Evolutionary conservation across 2,888 invertebrate genomes (phyloP).

Genomic region (Amphipoea lucens): DNA sequence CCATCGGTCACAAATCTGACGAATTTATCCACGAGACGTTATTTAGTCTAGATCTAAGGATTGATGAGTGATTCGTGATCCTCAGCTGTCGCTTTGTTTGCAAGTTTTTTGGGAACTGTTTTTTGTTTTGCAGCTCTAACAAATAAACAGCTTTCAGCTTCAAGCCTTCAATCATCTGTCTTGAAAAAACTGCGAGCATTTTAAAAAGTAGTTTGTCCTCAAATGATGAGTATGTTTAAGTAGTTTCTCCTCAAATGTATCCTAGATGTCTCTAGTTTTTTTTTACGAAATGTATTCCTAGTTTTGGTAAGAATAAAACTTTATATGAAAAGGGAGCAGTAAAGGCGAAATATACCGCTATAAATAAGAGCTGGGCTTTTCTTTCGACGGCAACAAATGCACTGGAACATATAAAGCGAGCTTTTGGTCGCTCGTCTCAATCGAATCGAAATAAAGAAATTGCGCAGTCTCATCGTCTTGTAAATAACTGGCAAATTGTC

Average conservation of each 20-base stretch:
- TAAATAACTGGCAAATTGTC: slow-evolving; percentile 80
- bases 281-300: slow-evolving; percentile 14
- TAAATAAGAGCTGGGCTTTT: slow-evolving; percentile 79
- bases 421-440: slow-evolving; percentile 70
- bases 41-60: slow-evolving; percentile 74
- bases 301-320: slow-evolving; percentile 63
- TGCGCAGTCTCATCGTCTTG: slow-evolving; percentile 81
- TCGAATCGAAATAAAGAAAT: slow-evolving; percentile 80
- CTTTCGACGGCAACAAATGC: slow-evolving; percentile 72
- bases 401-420: slow-evolving; percentile 71
- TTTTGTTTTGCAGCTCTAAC: slow-evolving; percentile 9
- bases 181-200: slow-evolving; percentile 24
- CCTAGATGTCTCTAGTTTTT: slow-evolving; percentile 17
- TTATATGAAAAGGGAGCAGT: slow-evolving; percentile 71
- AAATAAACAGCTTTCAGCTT: slow-evolving; percentile 34
- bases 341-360: slow-evolving; percentile 76
- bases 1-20: slow-evolving; percentile 73
- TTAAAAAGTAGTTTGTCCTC: slow-evolving; percentile 7
- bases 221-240: too few species aligned
- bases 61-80: slow-evolving; percentile 70
- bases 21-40: slow-evolving; percentile 76
- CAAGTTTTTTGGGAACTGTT: slow-evolving; percentile 1
- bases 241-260: slow-evolving; percentile 11
- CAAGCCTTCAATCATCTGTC: slow-evolving; percentile 26
- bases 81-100: slow-evolving; percentile 49